Evolutionary conservation across 64 coral and sea anemone genomes (phyloP), one percentile per base, ranked within the genome.

Genomic region (Montipora capricornis): DNA sequence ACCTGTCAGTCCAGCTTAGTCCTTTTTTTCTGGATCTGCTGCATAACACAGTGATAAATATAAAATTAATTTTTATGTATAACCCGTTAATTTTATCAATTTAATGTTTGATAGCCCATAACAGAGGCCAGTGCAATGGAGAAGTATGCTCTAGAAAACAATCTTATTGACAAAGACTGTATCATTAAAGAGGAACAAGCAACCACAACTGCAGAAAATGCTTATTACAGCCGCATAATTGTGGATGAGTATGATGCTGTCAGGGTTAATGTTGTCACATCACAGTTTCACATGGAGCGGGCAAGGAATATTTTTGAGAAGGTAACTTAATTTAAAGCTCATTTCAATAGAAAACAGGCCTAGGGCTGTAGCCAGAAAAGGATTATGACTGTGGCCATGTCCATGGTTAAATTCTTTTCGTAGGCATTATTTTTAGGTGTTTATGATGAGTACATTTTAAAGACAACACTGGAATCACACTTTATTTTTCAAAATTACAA

Each of bases 61-160:
- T 60, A 5, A 17, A 75, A 20, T 51, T 60, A 26, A 17, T n/a
- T 49, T 20, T 12, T 14, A 76, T 2, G 6, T 11, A 57, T 57
- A 57, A 4, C 11, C 11, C 53, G 6, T 57, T 57, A 57, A 11
- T 57, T 57, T 44, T 4, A 0, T 77, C 17, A 61, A 3, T 19
- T 13, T 71, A 76, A 70, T 3, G 49, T 74, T 66, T 22, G 70
- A 69, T 80, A 97, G 93, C 53, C 82, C 16, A 58, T 92, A 47
- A 95, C 93, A 84, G 96, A 97, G 80, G 96, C 96, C 13, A 97
- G 88, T 73, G 96, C 96, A n/a, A 97, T 97, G 93, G 88, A 88
- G 44, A 82, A 89, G n/a, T 92, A 84, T 86, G 89, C 84, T 2
- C 14, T 91, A 4, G 74, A 95, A 14, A 87, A 95, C 70, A 64